Base-by-base conservation (phyloP, 2,113 vertebrate species). In the Colinus virginianus region DNA sequence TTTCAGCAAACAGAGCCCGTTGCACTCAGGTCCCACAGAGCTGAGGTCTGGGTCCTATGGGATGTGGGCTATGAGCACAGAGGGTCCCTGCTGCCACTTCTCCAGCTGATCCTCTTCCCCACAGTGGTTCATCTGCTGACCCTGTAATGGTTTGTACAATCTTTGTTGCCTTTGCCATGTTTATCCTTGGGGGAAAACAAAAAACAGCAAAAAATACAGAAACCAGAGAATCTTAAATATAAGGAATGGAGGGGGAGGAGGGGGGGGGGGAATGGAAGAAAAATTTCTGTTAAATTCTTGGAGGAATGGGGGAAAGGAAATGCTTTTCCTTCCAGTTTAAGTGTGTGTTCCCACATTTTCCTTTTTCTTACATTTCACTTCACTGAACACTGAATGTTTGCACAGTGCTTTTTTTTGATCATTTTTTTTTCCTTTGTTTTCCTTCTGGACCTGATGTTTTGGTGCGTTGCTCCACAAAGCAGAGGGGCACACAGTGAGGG, bases 341-440 rank as follows among this genome's bases (percentile, higher is more conserved):
- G 77, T 21, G 22, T 22, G 30, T 48, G 82, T 82, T 62, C 4
- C 10, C 18, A 51, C 6, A 17, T 67, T 91, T 69, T 53, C 7
- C 7, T 69, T 58, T 84, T 53, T 36, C 40, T 43, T 61, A 18
- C 12, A 61, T 46, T 68, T 82, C 22, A 40, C 11, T 83, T 79
- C 20, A 23, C 8, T 48, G 49, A 23, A 72, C 84, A 53, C 1
- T 3, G 48, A 63, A 72, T 40, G 4, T 53, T 69, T n/a, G 16
- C 28, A 48, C 9, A 3, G 9, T 30, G 3, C 7, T 14, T 1
- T 22, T 10, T 17, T 4, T 8, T 40, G 5, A 40, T 40, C 40
- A 3, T 25, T 11, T 14, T 4, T 14, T 4, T 13, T 11, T 9
- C 3, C 13, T n/a, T 6, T 13, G 2, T 11, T 56, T 48, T n/a